phyloP scores from a whole-genome alignment of 2,797 vertebrate genomes.

The Neoniphon sammara region DNA sequence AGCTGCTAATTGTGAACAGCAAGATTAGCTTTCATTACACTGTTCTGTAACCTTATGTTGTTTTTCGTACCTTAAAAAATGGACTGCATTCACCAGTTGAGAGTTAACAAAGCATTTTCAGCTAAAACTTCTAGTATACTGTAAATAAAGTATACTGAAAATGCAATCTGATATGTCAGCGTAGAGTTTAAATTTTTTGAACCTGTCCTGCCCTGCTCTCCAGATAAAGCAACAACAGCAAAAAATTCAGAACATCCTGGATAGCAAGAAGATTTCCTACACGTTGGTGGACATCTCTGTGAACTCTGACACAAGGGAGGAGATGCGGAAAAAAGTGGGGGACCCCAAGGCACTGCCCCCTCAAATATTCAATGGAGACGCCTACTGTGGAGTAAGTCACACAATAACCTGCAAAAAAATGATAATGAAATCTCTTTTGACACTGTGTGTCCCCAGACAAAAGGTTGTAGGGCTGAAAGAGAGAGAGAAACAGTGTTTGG shows the following conservation, averaged over 20 bases:
- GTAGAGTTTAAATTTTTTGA: neutral
- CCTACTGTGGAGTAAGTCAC: conserved; percentile 74
- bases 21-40: neutral
- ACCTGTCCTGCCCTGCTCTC: neutral
- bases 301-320: neutral
- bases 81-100: neutral
- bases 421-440: neutral
- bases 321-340: conserved; percentile 57
- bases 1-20: neutral
- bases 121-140: too few species aligned
- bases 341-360: conserved; percentile 59
- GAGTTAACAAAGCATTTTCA: neutral
- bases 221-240: conserved; percentile 65
- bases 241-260: conserved; percentile 27
- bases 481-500: too few species aligned
- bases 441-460: neutral
- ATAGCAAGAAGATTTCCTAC: conserved; percentile 21
- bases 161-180: too few species aligned
- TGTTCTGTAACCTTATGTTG: neutral
- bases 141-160: too few species aligned
- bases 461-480: neutral
- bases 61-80: neutral
- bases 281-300: conserved; percentile 49
- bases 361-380: conserved; percentile 67
- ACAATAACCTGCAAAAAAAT: conserved; percentile 1